Conservation (phyloP, 2,888 invertebrate species). For the Epinotia bilunana region DNA sequence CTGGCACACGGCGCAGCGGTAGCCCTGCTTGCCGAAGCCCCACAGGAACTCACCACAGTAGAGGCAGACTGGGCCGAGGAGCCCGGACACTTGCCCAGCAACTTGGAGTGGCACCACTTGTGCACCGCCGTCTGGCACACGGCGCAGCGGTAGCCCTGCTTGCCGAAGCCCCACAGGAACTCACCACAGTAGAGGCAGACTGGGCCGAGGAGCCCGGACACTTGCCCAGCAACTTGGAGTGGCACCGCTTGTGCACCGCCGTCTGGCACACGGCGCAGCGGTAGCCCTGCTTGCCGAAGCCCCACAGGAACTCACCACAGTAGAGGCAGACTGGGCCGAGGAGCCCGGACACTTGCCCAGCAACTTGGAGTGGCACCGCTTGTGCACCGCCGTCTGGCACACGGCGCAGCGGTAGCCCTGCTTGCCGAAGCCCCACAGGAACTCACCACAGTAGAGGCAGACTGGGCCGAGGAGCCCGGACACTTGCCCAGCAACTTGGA, state of each 20-base stretch:
- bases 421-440: slow-evolving; percentile 99
- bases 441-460: slow-evolving; percentile 97
- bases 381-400: slow-evolving; percentile 98
- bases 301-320: slow-evolving; percentile 99
- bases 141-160: slow-evolving; percentile 99
- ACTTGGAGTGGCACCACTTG: slow-evolving; percentile 97
- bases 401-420: slow-evolving; percentile 99
- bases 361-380: slow-evolving; percentile 97
- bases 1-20: slow-evolving; percentile 98
- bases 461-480: slow-evolving; percentile 96
- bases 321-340: slow-evolving; percentile 95
- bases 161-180: slow-evolving; percentile 99
- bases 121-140: slow-evolving; percentile 98
- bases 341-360: slow-evolving; percentile 97
- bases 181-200: slow-evolving; percentile 97
- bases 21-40: slow-evolving; percentile 99
- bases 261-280: slow-evolving; percentile 98
- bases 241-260: slow-evolving; percentile 98
- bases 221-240: slow-evolving; percentile 96
- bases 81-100: slow-evolving; percentile 97
- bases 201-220: slow-evolving; percentile 97
- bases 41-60: slow-evolving; percentile 98
- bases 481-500: slow-evolving; percentile 97
- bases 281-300: slow-evolving; percentile 99
- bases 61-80: slow-evolving; percentile 96